phyloP scores from a whole-genome alignment of 2,797 vertebrate species.

The Erpetoichthys calabaricus region DNA sequence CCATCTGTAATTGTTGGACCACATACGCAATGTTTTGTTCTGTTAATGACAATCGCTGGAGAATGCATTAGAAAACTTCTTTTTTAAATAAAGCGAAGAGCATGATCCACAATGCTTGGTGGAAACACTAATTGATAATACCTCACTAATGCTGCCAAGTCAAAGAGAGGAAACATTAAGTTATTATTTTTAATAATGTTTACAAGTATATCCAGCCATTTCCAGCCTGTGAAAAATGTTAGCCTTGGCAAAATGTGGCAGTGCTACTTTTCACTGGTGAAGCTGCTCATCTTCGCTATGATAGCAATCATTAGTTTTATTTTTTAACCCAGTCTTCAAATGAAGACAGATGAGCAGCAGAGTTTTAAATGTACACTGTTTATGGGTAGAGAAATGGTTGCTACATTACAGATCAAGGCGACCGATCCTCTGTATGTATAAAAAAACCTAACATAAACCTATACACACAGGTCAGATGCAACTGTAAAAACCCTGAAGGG shows the following conservation, averaged over 20 bases:
- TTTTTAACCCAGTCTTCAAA: conserved; percentile 76
- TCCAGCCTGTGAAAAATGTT: conserved; percentile 73
- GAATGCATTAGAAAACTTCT: conserved; percentile 56
- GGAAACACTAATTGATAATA: conserved; percentile 70
- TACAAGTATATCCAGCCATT: conserved; percentile 78
- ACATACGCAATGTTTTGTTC: conserved; percentile 25
- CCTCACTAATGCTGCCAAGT: conserved; percentile 67
- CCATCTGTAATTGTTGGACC: conserved; percentile 8
- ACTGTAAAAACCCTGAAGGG: conserved; percentile 23
- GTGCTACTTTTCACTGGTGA: conserved; percentile 73
- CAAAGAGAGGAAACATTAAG: conserved; percentile 74
- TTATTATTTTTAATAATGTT: conserved; percentile 90
- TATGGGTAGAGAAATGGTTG: conserved; percentile 60
- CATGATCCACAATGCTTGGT: conserved; percentile 47
- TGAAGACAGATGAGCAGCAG: conserved; percentile 66
- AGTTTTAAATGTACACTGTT: conserved; percentile 63
- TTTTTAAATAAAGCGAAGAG: conserved; percentile 55
- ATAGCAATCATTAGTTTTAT: conserved; percentile 81
- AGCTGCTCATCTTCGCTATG: conserved; percentile 65
- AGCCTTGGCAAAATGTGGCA: conserved; percentile 70
- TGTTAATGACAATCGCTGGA: conserved; percentile 49
- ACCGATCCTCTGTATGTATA: conserved; percentile 14
- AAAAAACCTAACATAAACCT: neutral
- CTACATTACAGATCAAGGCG: conserved; percentile 35
- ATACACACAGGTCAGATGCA: conserved; percentile 18